Evolutionary conservation across 2,888 invertebrate genomes (phyloP).

Genomic region (Nomada ferruginata): DNA sequence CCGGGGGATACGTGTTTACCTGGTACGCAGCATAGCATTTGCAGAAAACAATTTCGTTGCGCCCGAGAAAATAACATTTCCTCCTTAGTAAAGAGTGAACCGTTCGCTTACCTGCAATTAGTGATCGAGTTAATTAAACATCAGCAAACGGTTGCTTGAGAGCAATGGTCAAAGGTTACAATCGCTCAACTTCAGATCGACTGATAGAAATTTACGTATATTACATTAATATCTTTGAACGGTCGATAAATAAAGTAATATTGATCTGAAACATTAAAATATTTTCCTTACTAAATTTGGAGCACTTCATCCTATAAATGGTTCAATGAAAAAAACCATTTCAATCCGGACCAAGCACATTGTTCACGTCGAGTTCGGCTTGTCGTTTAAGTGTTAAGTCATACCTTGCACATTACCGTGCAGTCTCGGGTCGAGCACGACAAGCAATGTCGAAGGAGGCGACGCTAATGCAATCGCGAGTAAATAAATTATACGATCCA

Average conservation of each 20-base stretch:
- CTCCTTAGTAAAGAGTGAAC: slow-evolving; percentile 9
- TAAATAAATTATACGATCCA: slow-evolving; percentile 62
- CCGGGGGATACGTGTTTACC: slow-evolving; percentile 26
- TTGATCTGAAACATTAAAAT: too few relatives aligned
- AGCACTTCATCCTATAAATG: too few relatives aligned
- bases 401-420: not conserved
- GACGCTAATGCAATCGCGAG: slow-evolving; percentile 40
- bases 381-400: not conserved
- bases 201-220: not conserved
- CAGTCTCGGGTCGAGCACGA: not conserved
- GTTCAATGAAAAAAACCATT: not conserved
- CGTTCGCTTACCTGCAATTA: not conserved
- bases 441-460: slow-evolving; percentile 23
- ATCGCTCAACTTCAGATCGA: not conserved
- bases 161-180: not conserved
- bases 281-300: too few relatives aligned
- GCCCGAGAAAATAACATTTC: slow-evolving; percentile 25
- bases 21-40: not conserved
- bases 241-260: not conserved
- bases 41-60: not conserved
- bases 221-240: not conserved
- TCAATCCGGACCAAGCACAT: not conserved
- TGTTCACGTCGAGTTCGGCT: not conserved
- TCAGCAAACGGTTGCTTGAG: not conserved
- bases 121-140: slow-evolving; percentile 22